Conservation (phyloP, 1,140 invertebrate genomes). For the Reticulitermes speratus region DNA sequence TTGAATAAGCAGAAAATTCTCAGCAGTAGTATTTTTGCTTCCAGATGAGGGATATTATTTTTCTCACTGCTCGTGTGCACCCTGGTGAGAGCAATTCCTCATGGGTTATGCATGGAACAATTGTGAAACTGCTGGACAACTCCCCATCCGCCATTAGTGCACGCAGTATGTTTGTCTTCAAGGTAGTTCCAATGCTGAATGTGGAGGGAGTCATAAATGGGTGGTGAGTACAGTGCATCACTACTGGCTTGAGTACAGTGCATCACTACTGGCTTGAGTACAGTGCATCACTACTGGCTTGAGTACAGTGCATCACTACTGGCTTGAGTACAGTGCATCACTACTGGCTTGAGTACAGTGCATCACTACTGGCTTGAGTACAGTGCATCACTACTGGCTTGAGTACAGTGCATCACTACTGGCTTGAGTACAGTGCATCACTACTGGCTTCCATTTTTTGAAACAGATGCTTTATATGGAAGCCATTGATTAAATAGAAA, state of each 20-base stretch:
- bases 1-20: too few relatives aligned
- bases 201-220: slow-evolving; percentile 86
- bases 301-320: slow-evolving; percentile 48
- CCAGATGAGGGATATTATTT: slow-evolving; percentile 58
- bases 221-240: slow-evolving; percentile 62
- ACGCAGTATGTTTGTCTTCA: slow-evolving; percentile 75
- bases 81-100: slow-evolving; percentile 88
- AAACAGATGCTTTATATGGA: too few relatives aligned
- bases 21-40: not conserved
- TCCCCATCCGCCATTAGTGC: slow-evolving; percentile 58
- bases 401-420: slow-evolving; percentile 48
- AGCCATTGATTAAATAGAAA: too few relatives aligned
- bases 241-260: slow-evolving; percentile 51
- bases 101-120: slow-evolving; percentile 84
- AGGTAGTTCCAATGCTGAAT: slow-evolving; percentile 86
- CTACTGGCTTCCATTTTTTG: not conserved
- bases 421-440: slow-evolving; percentile 54
- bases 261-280: slow-evolving; percentile 59
- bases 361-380: slow-evolving; percentile 59
- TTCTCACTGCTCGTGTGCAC: slow-evolving; percentile 81
- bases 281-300: slow-evolving; percentile 46
- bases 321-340: slow-evolving; percentile 54
- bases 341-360: slow-evolving; percentile 58
- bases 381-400: slow-evolving; percentile 46
- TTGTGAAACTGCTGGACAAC: slow-evolving; percentile 66